Evolutionary conservation across 1,140 invertebrate genomes (phyloP).

Genomic region (Probaryconus sp.): DNA sequence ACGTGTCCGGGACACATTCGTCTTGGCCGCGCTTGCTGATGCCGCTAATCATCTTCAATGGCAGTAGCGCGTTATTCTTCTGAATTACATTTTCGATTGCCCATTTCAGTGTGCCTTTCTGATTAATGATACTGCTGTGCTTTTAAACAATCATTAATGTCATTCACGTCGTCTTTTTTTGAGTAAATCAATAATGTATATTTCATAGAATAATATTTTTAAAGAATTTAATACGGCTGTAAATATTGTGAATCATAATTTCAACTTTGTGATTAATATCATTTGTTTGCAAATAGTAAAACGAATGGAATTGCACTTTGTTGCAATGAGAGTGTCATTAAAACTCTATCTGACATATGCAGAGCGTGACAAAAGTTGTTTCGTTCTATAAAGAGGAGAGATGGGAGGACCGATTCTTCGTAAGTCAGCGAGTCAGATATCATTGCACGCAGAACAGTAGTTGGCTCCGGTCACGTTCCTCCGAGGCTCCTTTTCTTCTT

Average conservation of each 20-base stretch:
- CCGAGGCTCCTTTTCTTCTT: constrained; percentile 6
- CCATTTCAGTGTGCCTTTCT: constrained; percentile 17
- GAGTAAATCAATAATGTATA: no score
- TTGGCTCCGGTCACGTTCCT: constrained; percentile 48
- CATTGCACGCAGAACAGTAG: constrained; percentile 45
- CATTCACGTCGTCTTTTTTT: no score
- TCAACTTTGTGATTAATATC: no score
- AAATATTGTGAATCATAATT: no score
- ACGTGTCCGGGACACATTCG: constrained; percentile 44
- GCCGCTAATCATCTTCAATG: constrained; percentile 43
- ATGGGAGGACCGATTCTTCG: background rate
- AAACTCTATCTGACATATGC: constrained; percentile 40
- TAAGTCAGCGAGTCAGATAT: constrained; percentile 12
- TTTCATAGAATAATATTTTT: no score
- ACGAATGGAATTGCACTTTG: constrained; percentile 24
- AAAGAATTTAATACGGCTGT: no score
- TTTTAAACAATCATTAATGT: constrained; percentile 22
- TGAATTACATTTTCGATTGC: constrained; percentile 30
- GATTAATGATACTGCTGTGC: constrained; percentile 17
- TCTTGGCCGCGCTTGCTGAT: constrained; percentile 15
- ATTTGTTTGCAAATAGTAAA: no score
- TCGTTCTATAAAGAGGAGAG: background rate
- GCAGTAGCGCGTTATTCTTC: constrained; percentile 47
- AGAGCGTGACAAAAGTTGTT: constrained; percentile 48
- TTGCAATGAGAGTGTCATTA: constrained; percentile 30